Evolutionary conservation across 1,140 invertebrate genomes (phyloP), one percentile per base, ranked within the genome.

Genomic region (Scaptomyza graminum): DNA sequence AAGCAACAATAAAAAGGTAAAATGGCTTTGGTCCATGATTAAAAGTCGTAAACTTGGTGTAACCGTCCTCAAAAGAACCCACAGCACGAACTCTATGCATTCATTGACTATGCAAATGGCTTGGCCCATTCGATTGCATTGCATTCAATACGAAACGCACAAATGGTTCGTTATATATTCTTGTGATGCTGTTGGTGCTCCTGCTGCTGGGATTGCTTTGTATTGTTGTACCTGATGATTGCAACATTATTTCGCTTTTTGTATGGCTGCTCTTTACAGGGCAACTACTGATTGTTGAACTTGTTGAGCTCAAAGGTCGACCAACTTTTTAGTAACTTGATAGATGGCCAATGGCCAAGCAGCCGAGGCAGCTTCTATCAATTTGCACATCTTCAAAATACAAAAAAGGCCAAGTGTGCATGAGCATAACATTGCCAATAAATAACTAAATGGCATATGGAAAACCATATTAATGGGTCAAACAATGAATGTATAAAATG

Each of bases 241-340:
- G 16, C 62, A 55, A 6, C 34, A 22, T 31, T 52, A 22, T 22
- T 22, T 22, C 18, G 4, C 18, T 22, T 22, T 22, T 22, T 22
- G 18, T 3, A 22, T 22, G 0, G 18, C 1, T 22, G 18, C 18
- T 22, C 18, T 50, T 34, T 37, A 52, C 55, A 71, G 51, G 37
- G 28, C 13, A 4, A 18, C 25, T 13, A 12, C 13, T 52, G 63
- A 54, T 72, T 52, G 31, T 67, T 67, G 69, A 72, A 72, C 69
- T 49, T 34, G 34, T 12, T 5, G 12, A 28, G 13, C 18, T 47
- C 18, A 2, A 13, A 18, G 69, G 63, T 72, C 63, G 34, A 49
- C 31, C 60, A 66, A 72, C 69, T 66, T 47, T 60, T 13, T 11
- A 34, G 37, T 52, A 59, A 49, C 50, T 65, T 46, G 69, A 67